A percentile compares a stretch with the other conserved stretches of the same genome.
Conservation (phyloP, 23 tunicate species). For the Aplidium turbinatum region DNA sequence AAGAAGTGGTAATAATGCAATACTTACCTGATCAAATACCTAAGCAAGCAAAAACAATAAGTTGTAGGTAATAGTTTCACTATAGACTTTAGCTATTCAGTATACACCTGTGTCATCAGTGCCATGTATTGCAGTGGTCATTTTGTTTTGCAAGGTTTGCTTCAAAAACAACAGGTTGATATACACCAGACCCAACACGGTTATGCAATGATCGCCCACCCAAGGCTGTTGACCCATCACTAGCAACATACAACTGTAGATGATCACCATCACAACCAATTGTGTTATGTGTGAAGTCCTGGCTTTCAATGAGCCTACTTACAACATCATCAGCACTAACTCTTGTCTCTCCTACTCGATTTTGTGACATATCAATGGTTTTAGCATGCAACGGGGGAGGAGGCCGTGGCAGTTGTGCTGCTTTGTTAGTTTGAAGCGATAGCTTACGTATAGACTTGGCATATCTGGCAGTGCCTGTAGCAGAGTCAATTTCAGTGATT, state of each 20-base stretch:
- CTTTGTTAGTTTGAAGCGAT: not conserved
- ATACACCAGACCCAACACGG: slow-evolving; percentile 76
- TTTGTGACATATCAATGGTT: slow-evolving; percentile 24
- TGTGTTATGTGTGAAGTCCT: slow-evolving; percentile 72
- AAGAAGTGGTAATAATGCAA: too few relatives aligned
- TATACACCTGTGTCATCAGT: too few relatives aligned
- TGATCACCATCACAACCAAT: slow-evolving; percentile 51
- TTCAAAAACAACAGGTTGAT: slow-evolving; percentile 77
- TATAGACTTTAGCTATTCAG: too few relatives aligned
- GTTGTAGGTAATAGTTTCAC: too few relatives aligned
- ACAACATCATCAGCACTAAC: slow-evolving; percentile 77
- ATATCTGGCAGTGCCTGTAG: slow-evolving; percentile 4
- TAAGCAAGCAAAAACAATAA: too few relatives aligned
- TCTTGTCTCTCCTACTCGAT: slow-evolving; percentile 69
- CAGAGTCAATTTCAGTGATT: slow-evolving; percentile 41
- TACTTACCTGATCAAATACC: too few relatives aligned
- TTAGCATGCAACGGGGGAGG: slow-evolving; percentile 56
- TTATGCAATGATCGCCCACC: slow-evolving; percentile 81
- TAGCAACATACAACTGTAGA: slow-evolving; percentile 63
- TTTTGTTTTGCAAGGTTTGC: not conserved
- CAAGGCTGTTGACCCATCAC: slow-evolving; percentile 80
- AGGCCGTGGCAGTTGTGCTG: slow-evolving; percentile 27
- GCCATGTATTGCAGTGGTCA: not conserved
- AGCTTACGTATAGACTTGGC: slow-evolving; percentile 38
- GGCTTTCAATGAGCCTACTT: slow-evolving; percentile 73